Evolutionary conservation across 2,888 invertebrate species (phyloP), one percentile per base, ranked within the genome.

Genomic region (Calliphora vomitoria): DNA sequence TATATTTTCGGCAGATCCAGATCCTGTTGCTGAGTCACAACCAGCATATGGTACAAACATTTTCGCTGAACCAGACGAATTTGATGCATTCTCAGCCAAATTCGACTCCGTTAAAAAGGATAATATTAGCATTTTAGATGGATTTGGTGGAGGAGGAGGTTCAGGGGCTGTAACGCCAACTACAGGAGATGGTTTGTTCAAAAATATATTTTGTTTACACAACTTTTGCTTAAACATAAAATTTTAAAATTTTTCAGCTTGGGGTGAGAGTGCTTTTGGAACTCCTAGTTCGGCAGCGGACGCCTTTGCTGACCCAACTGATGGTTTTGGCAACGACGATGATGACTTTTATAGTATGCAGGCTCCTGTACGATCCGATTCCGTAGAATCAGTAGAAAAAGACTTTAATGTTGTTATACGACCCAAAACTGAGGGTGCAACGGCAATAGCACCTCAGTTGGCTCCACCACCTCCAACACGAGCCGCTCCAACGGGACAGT

Each of bases 61-160:
- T n/a, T 93, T 93, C 66, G 91, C 92, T 3, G 92, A 95, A 58
- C 95, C 95, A 0, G 96, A 96, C 89, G 96, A 95, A 38, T 98
- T 98, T 90, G 98, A 98, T 93, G 98, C 97, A 0, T 98, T 98
- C 90, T 96, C 98, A 4, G 97, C 97, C 1, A 98, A 98, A 93
- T 98, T 98, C 91, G 98, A 98, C 35, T 93, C 93, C 0, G 95
- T 94, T 78, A 94, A 94, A 55, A 95, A 93, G 89, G 93, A 93
- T 50, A 93, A 93, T 68, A 90, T 92, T 5, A 92, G 92, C 82
- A 90, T 93, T 41, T 87, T 93, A n/a, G 93, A 93, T 50, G 93
- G 93, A 0, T 93, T 93, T 75, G 92, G 92, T 3, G 91, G 92
- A 5, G 90, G 88, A 6, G 89, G 89, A 3, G 90, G 89, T 66